Base-by-base conservation (phyloP, 1,140 invertebrate genomes). In the Psilanteris sp. region DNA sequence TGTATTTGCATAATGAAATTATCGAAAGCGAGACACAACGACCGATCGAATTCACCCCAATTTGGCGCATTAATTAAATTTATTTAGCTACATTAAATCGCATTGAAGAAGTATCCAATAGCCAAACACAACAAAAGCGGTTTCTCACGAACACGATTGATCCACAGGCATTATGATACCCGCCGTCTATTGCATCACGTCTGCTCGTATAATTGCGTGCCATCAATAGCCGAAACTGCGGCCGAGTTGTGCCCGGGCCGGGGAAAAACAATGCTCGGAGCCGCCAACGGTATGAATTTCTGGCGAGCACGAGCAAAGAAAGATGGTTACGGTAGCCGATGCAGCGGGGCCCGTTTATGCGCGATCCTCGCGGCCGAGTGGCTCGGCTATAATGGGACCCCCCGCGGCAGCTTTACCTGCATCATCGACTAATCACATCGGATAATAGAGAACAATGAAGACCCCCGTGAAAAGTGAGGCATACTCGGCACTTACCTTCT, bases 391-490 rank as follows among this genome's bases (percentile, higher is more conserved):
- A 87, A 87, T 85, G 74, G 83, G 85, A 86, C 86, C 87, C 84
- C 87, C 86, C 80, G 86, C 83, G 80, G 87, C 70, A 85, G 85
- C 84, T 88, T 86, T 83, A 87, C 86, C 85, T 88, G 87, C 87
- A 87, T 87, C 87, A 88, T 87, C 85, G 85, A 85, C 86, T 88
- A 88, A 88, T 88, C 86, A 87, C 83, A 82, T 86, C 85, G 86
- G 85, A 87, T 87, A 87, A 88, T 87, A 84, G 75, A 50, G 78
- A 85, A 87, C 87, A 88, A 88, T 87, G 66, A 37, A 74, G 75
- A 55, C 66, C 78, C 81, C 83, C 80, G 85, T 87, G 83, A 86
- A 87, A 87, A 87, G 84, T 87, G 82, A 87, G 82, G 82, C 82
- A 81, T 73, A 57, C 73, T 70, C 68, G 78, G 81, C 82, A 84